These are phyloP conservation scores for Microctenopoma stevenorrisi DNA, from an alignment of 2,797 vertebrate genomes.

Conservation along the genomic window DNA sequence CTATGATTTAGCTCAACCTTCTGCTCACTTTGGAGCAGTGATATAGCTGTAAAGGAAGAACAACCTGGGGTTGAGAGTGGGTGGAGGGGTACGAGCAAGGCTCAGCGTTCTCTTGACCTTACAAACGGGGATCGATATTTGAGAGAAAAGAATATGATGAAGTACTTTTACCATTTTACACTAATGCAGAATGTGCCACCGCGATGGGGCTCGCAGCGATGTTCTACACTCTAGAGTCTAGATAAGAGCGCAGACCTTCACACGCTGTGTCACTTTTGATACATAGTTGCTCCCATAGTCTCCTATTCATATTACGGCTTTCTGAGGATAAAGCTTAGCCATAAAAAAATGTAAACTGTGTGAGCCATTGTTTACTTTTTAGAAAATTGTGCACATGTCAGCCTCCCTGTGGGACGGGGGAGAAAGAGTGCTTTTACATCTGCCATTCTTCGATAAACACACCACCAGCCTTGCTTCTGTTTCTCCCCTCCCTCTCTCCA, in stretches of 20 bases:
- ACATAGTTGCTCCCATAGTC: slow-evolving; percentile 51
- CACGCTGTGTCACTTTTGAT: slow-evolving; percentile 62
- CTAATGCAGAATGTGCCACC: slow-evolving; percentile 24
- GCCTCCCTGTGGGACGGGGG: slow-evolving; percentile 71
- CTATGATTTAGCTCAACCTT: slow-evolving; percentile 35
- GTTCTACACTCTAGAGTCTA: slow-evolving; percentile 38
- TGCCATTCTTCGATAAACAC: slow-evolving; percentile 82
- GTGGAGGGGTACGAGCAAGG: slow-evolving; percentile 9
- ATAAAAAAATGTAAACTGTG: slow-evolving; percentile 59
- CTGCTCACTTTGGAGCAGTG: slow-evolving; percentile 9
- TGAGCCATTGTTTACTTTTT: slow-evolving; percentile 81
- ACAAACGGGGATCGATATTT: slow-evolving; percentile 18
- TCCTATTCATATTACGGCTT: slow-evolving; percentile 67
- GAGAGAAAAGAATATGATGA: slow-evolving; percentile 11
- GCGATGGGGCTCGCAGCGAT: slow-evolving; percentile 23
- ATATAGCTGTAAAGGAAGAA: slow-evolving; percentile 3
- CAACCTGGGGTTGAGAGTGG: slow-evolving; percentile 15
- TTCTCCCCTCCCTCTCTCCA: slow-evolving; percentile 40
- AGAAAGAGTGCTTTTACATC: slow-evolving; percentile 78
- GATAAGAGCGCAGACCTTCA: slow-evolving; percentile 48
- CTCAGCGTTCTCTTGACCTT: slow-evolving; percentile 45
- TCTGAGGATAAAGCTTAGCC: slow-evolving; percentile 70
- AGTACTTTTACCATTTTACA: slow-evolving; percentile 40
- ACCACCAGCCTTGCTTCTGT: slow-evolving; percentile 68
- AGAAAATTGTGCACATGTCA: slow-evolving; percentile 79